Conservation (phyloP, 1,140 invertebrate genomes). For the Coenobita brevimanus region DNA sequence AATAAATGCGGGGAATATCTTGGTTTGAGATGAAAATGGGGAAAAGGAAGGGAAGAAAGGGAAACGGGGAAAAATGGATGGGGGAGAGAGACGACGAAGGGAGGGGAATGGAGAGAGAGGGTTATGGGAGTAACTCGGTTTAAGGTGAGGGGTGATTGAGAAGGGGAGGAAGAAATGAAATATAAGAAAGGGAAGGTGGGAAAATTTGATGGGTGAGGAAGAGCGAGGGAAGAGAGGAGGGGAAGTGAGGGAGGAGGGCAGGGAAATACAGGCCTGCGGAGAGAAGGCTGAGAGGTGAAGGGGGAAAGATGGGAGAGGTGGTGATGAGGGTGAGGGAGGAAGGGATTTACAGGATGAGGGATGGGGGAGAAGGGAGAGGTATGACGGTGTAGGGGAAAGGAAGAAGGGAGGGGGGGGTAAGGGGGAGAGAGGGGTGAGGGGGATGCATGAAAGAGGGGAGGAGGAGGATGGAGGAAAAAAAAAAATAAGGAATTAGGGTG, state of each 20-base stretch:
- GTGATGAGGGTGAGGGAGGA: background rate
- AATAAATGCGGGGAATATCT: background rate
- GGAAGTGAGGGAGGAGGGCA: background rate
- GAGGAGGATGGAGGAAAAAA: background rate
- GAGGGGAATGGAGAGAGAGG: background rate
- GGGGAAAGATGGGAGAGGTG: background rate
- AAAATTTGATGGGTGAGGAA: background rate
- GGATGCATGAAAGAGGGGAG: background rate
- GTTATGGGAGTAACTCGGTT: background rate
- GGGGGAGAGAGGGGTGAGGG: background rate
- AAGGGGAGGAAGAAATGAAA: background rate
- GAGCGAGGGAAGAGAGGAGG: too few species aligned
- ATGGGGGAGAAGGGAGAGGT: background rate
- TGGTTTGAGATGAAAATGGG: background rate
- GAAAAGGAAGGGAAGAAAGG: background rate
- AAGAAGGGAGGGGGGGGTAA: background rate
- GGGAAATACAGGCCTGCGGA: background rate
- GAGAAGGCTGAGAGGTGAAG: background rate
- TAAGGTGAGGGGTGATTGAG: slow-evolving; percentile 9
- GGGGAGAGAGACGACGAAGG: background rate
- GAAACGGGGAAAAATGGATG: background rate
- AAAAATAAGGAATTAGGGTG: background rate
- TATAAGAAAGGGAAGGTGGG: background rate
- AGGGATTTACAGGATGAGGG: background rate
- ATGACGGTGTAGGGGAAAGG: background rate